A percentile compares a stretch with the other conserved stretches of the same genome.
Conservation (phyloP, 2,797 vertebrate species). For the Potorous gilbertii region DNA sequence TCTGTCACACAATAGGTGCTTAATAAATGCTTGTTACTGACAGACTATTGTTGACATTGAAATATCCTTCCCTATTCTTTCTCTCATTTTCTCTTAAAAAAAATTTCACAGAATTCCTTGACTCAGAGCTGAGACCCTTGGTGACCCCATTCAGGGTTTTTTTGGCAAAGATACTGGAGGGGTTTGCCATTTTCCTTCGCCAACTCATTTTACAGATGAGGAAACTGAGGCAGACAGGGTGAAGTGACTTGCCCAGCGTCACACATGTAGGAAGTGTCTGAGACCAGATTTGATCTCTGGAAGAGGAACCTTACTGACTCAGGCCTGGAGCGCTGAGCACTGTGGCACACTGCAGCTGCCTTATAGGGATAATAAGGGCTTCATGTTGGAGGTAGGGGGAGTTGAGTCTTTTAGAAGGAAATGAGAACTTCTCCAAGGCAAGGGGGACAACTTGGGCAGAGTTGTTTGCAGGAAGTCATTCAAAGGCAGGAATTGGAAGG, state of each 20-base stretch:
- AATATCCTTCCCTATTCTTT: background rate
- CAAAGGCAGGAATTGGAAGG: no score
- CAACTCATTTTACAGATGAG: background rate
- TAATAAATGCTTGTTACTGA: background rate
- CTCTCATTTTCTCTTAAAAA: background rate
- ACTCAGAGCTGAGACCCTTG: background rate
- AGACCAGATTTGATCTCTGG: background rate
- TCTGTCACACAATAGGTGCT: slow-evolving; percentile 5
- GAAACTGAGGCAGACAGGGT: background rate
- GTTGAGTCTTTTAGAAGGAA: no score
- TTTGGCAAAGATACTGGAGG: background rate
- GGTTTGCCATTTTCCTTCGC: background rate
- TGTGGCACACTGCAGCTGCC: background rate
- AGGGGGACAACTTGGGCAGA: no score
- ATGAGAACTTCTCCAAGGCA: background rate
- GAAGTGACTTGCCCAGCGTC: background rate
- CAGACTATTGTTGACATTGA: background rate
- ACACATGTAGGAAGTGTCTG: background rate
- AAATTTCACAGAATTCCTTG: background rate
- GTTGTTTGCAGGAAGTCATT: no score
- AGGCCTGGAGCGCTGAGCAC: background rate
- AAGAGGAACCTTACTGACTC: background rate
- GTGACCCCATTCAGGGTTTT: background rate
- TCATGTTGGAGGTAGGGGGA: background rate
- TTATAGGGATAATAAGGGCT: background rate